Conservation (phyloP, 2,113 vertebrate genomes). For the Suricata suricatta region DNA sequence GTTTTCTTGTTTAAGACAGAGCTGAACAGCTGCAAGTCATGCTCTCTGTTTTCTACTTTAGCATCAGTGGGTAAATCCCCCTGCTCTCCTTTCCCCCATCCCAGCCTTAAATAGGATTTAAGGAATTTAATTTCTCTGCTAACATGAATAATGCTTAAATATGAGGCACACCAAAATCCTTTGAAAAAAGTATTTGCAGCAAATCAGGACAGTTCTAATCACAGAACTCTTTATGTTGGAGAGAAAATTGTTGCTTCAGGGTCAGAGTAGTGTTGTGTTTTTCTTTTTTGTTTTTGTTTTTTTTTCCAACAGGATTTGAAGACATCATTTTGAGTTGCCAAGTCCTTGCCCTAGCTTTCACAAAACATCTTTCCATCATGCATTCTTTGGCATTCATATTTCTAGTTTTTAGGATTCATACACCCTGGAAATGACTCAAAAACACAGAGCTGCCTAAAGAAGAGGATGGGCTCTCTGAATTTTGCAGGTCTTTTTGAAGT, state of each 20-base stretch:
- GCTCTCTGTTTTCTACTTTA: conserved; percentile 75
- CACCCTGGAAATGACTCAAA: background rate
- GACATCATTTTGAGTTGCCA: conserved; percentile 29
- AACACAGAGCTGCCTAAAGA: conserved; percentile 1
- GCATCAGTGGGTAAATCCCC: conserved; percentile 72
- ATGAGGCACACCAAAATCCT: background rate
- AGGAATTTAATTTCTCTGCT: conserved; percentile 79
- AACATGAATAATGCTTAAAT: conserved; percentile 58
- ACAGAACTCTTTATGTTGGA: conserved; percentile 13
- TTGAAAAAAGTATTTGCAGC: conserved; percentile 42
- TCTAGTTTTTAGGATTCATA: background rate
- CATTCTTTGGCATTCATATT: background rate
- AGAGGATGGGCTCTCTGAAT: background rate
- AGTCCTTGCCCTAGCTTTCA: background rate
- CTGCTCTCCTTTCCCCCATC: background rate
- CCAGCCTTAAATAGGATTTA: conserved; percentile 58
- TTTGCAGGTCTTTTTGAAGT: background rate
- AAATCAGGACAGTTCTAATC: conserved; percentile 56
- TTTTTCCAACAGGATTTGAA: conserved; percentile 33
- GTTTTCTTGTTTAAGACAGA: conserved; percentile 82
- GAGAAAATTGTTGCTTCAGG: background rate
- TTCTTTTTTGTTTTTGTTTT: background rate
- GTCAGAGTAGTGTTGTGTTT: background rate
- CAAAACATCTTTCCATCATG: conserved; percentile 24
- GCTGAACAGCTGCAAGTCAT: conserved; percentile 76